Evolutionary conservation across 2,113 vertebrate genomes (phyloP).

Genomic region (Noturus placidus): DNA sequence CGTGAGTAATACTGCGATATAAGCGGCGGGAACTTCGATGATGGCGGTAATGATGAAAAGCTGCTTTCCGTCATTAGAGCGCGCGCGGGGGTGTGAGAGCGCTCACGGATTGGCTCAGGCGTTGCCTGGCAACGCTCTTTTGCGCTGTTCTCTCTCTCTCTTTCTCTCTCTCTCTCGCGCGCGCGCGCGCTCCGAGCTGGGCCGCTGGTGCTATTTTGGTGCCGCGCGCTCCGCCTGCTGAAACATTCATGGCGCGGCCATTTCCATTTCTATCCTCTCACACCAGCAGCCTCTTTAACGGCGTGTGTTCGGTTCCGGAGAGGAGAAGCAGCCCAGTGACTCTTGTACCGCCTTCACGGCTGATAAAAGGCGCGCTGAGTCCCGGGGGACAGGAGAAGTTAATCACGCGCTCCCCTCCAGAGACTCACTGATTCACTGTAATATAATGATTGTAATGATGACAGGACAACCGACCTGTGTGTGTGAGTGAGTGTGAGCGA

Average conservation of each 20-base stretch:
- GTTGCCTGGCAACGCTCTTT: constrained; percentile 56
- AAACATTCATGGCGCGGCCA: constrained; percentile 56
- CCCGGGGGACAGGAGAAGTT: neutral
- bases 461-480: neutral
- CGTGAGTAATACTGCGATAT: constrained; percentile 11
- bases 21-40: constrained; percentile 18
- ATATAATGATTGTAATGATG: neutral
- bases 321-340: neutral
- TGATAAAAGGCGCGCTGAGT: neutral
- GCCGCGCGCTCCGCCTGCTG: constrained; percentile 47
- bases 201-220: constrained; percentile 51
- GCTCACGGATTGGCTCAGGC: constrained; percentile 40
- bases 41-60: constrained; percentile 34
- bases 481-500: no score
- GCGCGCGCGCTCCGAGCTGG: constrained; percentile 25
- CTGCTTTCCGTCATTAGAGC: constrained; percentile 21
- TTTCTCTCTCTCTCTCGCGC: constrained; percentile 26
- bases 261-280: constrained; percentile 5
- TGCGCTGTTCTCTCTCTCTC: constrained; percentile 38
- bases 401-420: neutral
- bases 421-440: neutral
- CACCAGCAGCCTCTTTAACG: neutral
- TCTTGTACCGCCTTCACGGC: neutral
- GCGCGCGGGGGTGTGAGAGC: constrained; percentile 24
- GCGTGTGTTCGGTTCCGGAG: neutral